A percentile compares a stretch with the other conserved stretches of the same genome.
Conservation (phyloP, 2,113 vertebrate genomes). For the Alligator sinensis region DNA sequence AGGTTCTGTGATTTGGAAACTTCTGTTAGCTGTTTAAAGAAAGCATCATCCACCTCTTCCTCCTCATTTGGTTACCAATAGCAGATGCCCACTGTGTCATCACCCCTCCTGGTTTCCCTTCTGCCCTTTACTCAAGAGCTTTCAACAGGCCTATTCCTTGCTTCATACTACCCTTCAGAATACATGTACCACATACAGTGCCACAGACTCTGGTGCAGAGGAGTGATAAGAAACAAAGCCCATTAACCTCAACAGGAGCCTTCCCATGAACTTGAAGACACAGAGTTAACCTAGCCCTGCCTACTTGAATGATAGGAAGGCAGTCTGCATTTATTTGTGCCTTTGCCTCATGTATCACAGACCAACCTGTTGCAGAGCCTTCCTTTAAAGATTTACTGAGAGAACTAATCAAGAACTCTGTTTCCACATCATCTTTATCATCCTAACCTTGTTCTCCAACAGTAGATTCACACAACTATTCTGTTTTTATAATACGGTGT, state of each 20-base stretch:
- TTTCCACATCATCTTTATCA: background rate
- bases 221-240: background rate
- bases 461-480: background rate
- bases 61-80: too few relatives aligned
- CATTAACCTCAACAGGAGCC: background rate
- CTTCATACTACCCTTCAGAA: too few relatives aligned
- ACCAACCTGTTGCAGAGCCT: accelerated
- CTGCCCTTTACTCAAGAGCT: too few relatives aligned
- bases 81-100: too few relatives aligned
- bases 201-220: too few relatives aligned
- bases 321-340: accelerated
- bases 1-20: too few relatives aligned
- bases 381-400: background rate
- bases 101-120: too few relatives aligned
- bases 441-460: background rate
- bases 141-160: too few relatives aligned
- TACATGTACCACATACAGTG: too few relatives aligned
- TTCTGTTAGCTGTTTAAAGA: too few relatives aligned
- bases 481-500: slow-evolving; percentile 21
- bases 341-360: background rate
- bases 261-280: background rate
- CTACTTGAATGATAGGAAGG: background rate
- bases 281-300: background rate
- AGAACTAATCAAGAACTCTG: background rate
- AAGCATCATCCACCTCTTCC: too few relatives aligned